Conservation (phyloP, 2,888 invertebrate species). For the Drosophila ezoana region DNA sequence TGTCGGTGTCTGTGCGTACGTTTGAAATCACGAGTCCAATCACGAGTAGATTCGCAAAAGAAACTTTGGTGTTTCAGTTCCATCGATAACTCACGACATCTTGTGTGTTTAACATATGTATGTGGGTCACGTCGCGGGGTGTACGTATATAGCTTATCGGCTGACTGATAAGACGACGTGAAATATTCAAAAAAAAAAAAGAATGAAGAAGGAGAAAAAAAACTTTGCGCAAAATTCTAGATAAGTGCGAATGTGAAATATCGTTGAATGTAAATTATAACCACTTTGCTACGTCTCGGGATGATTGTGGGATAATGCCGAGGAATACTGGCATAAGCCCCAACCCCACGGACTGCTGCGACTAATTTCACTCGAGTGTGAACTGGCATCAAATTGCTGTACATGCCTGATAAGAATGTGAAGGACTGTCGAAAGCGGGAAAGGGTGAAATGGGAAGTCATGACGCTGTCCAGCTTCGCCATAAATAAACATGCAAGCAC, state of each 20-base stretch:
- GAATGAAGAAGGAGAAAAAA: not conserved
- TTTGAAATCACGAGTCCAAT: conserved; percentile 1
- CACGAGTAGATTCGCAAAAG: conserved; percentile 9
- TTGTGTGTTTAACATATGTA: conserved; percentile 8
- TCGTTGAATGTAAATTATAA: not conserved
- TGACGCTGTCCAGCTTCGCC: no score
- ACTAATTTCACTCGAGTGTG: conserved; percentile 32
- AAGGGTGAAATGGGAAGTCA: not conserved
- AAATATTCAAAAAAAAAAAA: not conserved
- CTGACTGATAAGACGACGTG: conserved; percentile 23
- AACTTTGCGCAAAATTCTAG: not conserved
- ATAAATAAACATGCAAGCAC: no score
- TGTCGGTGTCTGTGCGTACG: not conserved
- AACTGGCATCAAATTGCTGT: conserved; percentile 46
- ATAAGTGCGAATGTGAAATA: conserved; percentile 15
- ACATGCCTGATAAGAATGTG: conserved; percentile 30
- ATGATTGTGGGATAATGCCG: not conserved
- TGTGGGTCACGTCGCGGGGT: conserved; percentile 34
- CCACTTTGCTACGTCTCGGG: not conserved
- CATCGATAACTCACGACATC: not conserved
- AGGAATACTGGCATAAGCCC: not conserved
- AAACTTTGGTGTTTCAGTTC: conserved; percentile 2
- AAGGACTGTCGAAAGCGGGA: not conserved
- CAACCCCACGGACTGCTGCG: no score
- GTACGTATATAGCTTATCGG: not conserved